These are phyloP conservation scores for Hyphantria cunea DNA, from an alignment of 1,140 invertebrate genomes.

Conservation along the genomic window DNA sequence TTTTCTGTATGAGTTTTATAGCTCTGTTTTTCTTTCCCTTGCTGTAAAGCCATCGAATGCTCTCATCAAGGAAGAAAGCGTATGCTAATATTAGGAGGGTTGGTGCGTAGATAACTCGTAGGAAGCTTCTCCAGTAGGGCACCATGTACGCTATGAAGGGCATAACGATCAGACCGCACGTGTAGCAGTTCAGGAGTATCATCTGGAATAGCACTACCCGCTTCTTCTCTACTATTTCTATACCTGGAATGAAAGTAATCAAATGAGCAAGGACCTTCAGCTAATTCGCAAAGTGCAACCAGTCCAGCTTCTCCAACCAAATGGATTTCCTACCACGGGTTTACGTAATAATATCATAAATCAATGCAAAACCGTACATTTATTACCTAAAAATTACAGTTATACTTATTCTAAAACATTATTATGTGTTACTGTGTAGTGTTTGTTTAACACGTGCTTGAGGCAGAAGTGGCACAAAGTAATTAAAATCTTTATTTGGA, in stretches of 20 bases:
- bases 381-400: no score
- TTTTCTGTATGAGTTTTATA: slow-evolving; percentile 60
- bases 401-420: no score
- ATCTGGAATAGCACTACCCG: slow-evolving; percentile 63
- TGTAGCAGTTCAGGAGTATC: slow-evolving; percentile 70
- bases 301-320: no score
- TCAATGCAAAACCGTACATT: no score
- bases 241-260: slow-evolving; percentile 50
- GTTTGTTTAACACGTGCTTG: no score
- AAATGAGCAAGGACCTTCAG: neutral
- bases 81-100: slow-evolving; percentile 64
- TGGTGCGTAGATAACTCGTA: slow-evolving; percentile 68
- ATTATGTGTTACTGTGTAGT: no score
- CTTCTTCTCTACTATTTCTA: slow-evolving; percentile 70
- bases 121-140: slow-evolving; percentile 69
- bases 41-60: slow-evolving; percentile 86
- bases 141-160: slow-evolving; percentile 67
- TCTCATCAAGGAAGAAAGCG: slow-evolving; percentile 69
- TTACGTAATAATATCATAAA: no score
- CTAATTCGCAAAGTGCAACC: no score
- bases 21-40: slow-evolving; percentile 72
- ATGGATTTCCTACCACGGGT: no score
- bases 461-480: no score
- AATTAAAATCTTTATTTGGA: no score
- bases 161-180: slow-evolving; percentile 62